Conservation (phyloP, 2,888 invertebrate species). For the Campoplex nolae region DNA sequence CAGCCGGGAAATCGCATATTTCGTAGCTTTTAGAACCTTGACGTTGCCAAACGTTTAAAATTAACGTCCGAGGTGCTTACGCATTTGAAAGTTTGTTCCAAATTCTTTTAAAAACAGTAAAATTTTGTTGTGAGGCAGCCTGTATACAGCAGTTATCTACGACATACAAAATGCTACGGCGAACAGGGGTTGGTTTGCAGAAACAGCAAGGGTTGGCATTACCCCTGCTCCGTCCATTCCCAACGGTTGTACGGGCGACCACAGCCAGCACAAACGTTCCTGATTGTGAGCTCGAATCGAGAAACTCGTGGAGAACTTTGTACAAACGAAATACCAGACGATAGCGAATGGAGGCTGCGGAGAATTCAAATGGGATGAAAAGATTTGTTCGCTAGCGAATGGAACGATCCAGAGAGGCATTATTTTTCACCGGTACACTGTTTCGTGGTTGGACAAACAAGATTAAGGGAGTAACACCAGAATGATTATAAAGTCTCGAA, state of each 20-base stretch:
- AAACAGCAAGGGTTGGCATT: conserved; percentile 48
- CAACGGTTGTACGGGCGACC: conserved; percentile 29
- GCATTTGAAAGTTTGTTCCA: neutral
- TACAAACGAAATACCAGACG: conserved; percentile 27
- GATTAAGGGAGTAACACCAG: neutral
- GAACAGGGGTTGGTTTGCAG: conserved; percentile 45
- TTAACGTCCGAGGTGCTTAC: too few species aligned
- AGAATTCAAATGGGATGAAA: conserved; percentile 38
- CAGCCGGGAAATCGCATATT: too few species aligned
- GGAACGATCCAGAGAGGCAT: conserved; percentile 16
- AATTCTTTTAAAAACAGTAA: neutral
- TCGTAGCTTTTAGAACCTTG: too few species aligned
- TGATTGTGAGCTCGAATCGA: conserved; percentile 57
- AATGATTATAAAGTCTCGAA: neutral
- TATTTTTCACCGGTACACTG: conserved; percentile 20
- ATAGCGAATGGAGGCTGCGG: conserved; percentile 15
- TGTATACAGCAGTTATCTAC: neutral
- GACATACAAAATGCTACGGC: conserved; percentile 19
- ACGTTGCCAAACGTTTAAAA: too few species aligned
- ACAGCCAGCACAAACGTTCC: conserved; percentile 46
- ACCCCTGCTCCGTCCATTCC: conserved; percentile 23
- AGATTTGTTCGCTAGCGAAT: conserved; percentile 31
- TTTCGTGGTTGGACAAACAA: neutral
- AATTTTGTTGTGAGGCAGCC: neutral
- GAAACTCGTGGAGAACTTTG: conserved; percentile 35